Base-by-base conservation (phyloP, 1,140 invertebrate genomes). In the Microplitis demolitor region DNA sequence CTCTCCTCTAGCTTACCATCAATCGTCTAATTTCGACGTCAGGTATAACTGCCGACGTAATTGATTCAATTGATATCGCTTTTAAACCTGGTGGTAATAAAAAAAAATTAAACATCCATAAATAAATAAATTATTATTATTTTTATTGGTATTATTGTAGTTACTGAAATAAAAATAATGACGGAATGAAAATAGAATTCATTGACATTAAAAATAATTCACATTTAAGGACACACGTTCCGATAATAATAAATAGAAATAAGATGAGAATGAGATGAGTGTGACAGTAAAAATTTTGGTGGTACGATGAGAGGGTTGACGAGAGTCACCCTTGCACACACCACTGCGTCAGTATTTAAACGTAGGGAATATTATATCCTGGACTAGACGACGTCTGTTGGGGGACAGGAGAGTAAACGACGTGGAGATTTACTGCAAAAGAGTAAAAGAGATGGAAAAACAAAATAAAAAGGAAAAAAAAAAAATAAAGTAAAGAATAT, bases 261-360 rank as follows among this genome's bases (percentile, higher is more conserved):
- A 39, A 70, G 31, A 53, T 62, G 58, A 62, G 58, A 58, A 62
- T 33, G 69, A 62, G 58, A 54, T 11, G 45, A 63, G 56, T 64
- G 62, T 50, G 4, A n/a, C 62, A 35, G 39, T 37, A n/a, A 35
- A 64, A 64, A 50, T 16, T 35, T 50, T 50, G 62, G 62, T 64
- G 35, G 62, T 64, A 64, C 13, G 35, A 39, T 35, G 51, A 66
- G 51, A 62, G 71, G 71, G 64, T 72, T 66, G 66, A 62, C 50
- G 63, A 54, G 63, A 72, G 60, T n/a, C 60, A 73, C 58, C 71
- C 66, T 60, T 68, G 71, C 63, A 58, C 51, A 45, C 6, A 24
- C 16, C 56, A 24, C 56, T 31, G 56, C n/a, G 68, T 67, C 62
- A 71, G 73, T 76, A 76, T 76, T 76, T 74, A 72, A 76, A 72